A percentile compares a stretch with the other conserved stretches of the same genome.
Conservation (phyloP, 2,113 vertebrate species). For the Oenanthe melanoleuca region DNA sequence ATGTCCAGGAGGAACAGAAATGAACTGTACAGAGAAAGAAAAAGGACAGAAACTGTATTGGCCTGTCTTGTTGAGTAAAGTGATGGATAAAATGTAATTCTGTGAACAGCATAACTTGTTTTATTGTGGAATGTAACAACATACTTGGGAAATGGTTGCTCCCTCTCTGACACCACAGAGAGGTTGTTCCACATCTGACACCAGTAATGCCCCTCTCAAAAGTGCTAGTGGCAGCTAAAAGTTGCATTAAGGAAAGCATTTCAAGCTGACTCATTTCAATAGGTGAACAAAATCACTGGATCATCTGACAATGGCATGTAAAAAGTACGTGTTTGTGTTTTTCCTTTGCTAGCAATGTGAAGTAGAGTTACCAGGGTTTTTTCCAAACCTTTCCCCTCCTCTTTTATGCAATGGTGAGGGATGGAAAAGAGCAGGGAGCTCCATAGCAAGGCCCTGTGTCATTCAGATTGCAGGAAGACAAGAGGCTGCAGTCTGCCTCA, state of each 20-base stretch:
- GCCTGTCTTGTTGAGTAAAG: background rate
- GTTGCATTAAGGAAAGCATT: background rate
- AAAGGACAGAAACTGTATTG: background rate
- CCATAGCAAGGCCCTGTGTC: accelerated
- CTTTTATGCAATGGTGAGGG: accelerated
- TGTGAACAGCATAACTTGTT: background rate
- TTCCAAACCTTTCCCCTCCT: background rate
- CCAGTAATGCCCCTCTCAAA: background rate
- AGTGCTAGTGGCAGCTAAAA: conserved; percentile 23
- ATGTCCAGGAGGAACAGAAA: background rate
- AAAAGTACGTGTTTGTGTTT: background rate
- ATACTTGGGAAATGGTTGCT: background rate
- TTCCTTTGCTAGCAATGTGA: background rate
- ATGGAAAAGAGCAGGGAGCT: background rate
- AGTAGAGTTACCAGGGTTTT: background rate
- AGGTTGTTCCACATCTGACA: conserved; percentile 5
- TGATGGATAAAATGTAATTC: background rate
- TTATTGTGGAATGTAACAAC: background rate
- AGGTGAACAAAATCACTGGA: background rate
- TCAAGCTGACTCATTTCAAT: conserved; percentile 5
- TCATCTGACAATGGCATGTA: background rate
- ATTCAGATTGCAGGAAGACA: background rate
- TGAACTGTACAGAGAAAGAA: background rate
- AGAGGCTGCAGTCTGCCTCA: background rate
- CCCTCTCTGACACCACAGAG: background rate